Base-by-base conservation (phyloP, 2,888 invertebrate genomes). In the Drosophila atripex region DNA sequence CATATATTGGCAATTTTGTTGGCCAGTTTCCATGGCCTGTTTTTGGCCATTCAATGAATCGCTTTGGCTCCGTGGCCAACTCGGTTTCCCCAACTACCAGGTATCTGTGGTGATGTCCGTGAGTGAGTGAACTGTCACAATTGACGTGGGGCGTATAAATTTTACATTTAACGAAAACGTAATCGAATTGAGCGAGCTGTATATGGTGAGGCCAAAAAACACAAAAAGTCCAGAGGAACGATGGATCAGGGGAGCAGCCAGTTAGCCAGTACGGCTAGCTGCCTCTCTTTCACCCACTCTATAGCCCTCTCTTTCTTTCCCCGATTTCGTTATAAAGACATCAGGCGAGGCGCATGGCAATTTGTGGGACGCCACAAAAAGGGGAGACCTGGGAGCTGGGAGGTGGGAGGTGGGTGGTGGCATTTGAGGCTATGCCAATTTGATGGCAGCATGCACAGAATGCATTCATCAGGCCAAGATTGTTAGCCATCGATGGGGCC, bases 101-200 rank as follows among this genome's bases (percentile, higher is more conserved):
- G 25, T 49, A 43, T 64, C 60, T 49, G 45, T 74, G 70, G 70
- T 68, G 71, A 77, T 72, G 71, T 59, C 76, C 78, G 73, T 73
- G 80, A 80, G 76, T 80, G 86, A 88, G 80, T 83, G 80, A 88
- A 88, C 88, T 88, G 88, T 88, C 88, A 86, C 85, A 88, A 86
- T 78, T 88, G 86, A 88, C 86, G 86, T 88, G 86, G 79, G 86
- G 88, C 89, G 85, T 88, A 88, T 88, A 88, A 86, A 89, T 88
- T 82, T 88, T 85, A 85, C 86, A 86, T 86, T 88, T 82, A 88
- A 86, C 84, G 78, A 80, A 84, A 85, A 82, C 85, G 78, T 83
- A 86, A 88, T 88, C 76, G 88, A 89, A 89, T 89, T 89, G 88
- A 83, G 85, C 88, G 83, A 82, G 85, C 85, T 90, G 77, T 89